A percentile compares a stretch with the other conserved stretches of the same genome.
Conservation (phyloP, 2,113 vertebrate genomes). For the Cricetomys ansorgei region DNA sequence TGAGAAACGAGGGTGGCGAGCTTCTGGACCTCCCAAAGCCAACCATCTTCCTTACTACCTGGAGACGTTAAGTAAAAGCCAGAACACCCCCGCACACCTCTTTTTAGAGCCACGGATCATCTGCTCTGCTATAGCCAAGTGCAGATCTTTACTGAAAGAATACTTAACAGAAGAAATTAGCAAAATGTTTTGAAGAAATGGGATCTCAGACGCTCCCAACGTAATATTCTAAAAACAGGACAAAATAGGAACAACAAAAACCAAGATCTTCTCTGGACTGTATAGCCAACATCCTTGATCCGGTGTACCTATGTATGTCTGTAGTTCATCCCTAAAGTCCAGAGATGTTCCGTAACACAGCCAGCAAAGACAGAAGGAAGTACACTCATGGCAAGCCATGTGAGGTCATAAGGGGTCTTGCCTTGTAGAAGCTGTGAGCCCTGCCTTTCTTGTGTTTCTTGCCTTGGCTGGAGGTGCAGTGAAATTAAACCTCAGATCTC, state of each 20-base stretch:
- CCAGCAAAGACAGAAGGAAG: not conserved
- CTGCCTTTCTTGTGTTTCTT: not conserved
- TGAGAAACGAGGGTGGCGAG: not conserved
- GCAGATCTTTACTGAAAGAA: not conserved
- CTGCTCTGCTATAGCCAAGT: not conserved
- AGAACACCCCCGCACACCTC: not conserved
- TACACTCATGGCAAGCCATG: not conserved
- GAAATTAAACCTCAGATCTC: not conserved
- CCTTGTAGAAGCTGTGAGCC: not conserved
- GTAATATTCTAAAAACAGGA: not conserved
- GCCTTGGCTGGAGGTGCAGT: not conserved
- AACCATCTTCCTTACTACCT: not conserved
- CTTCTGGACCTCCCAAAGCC: not conserved
- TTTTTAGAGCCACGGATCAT: not conserved
- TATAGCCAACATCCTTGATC: not conserved
- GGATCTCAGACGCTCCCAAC: not conserved
- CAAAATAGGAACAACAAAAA: not conserved
- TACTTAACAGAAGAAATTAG: not conserved
- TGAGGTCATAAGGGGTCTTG: not conserved
- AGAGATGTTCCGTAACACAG: not conserved
- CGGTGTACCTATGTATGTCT: not conserved
- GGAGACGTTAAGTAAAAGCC: not conserved
- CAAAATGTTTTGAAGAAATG: constrained; percentile 21
- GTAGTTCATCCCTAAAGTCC: not conserved
- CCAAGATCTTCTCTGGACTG: not conserved